These are phyloP conservation scores for Drosophila vallismaia DNA, from an alignment of 2,888 invertebrate species.

Conservation along the genomic window DNA sequence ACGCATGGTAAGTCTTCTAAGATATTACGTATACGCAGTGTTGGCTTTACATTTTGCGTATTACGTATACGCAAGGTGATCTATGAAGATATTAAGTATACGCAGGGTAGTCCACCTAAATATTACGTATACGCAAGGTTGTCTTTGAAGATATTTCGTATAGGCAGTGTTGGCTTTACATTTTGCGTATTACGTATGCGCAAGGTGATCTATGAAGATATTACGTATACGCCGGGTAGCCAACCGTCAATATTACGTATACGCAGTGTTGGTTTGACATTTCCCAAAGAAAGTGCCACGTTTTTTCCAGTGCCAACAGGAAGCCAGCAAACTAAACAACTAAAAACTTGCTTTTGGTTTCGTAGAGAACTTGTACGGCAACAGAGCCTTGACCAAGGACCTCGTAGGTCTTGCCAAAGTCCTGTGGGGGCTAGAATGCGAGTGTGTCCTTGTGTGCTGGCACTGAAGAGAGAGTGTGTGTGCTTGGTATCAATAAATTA, in stretches of 20 bases:
- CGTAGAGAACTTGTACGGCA: conserved; percentile 35
- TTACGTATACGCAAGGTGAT: too few relatives aligned
- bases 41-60: too few relatives aligned
- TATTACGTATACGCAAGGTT: too few relatives aligned
- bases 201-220: background rate
- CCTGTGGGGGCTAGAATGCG: background rate
- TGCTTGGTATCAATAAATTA: conserved; percentile 72
- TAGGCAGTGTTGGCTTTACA: too few relatives aligned
- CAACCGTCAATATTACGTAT: background rate
- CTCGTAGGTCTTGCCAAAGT: conserved; percentile 33
- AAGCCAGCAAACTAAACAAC: conserved; percentile 29
- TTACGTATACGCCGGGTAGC: background rate
- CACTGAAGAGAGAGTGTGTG: conserved; percentile 12
- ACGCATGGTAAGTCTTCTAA: too few relatives aligned
- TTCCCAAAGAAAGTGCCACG: background rate
- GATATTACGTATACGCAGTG: too few relatives aligned
- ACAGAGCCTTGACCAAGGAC: conserved; percentile 41
- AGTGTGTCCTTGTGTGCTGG: conserved; percentile 1
- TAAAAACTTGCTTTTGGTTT: conserved; percentile 30
- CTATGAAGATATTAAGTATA: too few relatives aligned
- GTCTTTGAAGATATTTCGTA: too few relatives aligned
- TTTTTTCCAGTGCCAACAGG: conserved; percentile 22
- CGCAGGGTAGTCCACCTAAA: too few relatives aligned
- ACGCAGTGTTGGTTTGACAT: background rate
- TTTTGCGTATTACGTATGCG: too few relatives aligned